These are phyloP conservation scores for Gymnobelideus leadbeateri DNA, from an alignment of 2,113 vertebrate species.

Conservation along the genomic window DNA sequence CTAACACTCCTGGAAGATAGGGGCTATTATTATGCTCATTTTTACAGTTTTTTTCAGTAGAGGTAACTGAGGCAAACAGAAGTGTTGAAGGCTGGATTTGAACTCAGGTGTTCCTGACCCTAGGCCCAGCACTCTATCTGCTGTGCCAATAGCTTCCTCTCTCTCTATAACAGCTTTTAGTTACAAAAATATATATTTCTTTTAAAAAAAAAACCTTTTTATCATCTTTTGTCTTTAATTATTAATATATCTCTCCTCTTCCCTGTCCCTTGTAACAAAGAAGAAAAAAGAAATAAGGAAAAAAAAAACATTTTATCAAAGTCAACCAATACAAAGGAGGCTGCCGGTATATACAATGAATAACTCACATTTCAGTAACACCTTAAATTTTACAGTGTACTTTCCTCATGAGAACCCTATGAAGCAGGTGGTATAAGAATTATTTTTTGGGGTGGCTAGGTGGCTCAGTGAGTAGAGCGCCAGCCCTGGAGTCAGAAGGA, in stretches of 20 bases:
- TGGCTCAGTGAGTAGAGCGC: too few species aligned
- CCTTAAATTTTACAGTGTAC: neutral
- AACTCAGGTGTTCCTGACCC: neutral
- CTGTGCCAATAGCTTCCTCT: neutral
- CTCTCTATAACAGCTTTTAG: neutral
- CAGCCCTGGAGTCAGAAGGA: too few species aligned
- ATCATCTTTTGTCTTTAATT: neutral
- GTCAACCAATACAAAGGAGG: neutral
- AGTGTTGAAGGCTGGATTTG: neutral
- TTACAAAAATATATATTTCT: neutral
- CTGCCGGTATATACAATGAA: neutral
- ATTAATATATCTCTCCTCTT: neutral
- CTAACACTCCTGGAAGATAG: neutral
- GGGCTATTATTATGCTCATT: neutral
- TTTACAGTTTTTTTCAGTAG: neutral
- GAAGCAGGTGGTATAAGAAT: neutral
- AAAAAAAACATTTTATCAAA: neutral
- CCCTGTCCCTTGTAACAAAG: neutral
- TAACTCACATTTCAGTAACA: neutral
- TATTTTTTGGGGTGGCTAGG: too few species aligned
- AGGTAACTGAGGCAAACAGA: neutral
- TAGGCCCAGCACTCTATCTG: neutral
- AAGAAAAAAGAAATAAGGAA: neutral
- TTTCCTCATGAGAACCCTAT: neutral
- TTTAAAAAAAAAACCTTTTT: neutral